Percentiles rank a stretch among this genome's conserved stretches.
Conservation (phyloP, 1,140 invertebrate species). For the Brachionus rubens region DNA sequence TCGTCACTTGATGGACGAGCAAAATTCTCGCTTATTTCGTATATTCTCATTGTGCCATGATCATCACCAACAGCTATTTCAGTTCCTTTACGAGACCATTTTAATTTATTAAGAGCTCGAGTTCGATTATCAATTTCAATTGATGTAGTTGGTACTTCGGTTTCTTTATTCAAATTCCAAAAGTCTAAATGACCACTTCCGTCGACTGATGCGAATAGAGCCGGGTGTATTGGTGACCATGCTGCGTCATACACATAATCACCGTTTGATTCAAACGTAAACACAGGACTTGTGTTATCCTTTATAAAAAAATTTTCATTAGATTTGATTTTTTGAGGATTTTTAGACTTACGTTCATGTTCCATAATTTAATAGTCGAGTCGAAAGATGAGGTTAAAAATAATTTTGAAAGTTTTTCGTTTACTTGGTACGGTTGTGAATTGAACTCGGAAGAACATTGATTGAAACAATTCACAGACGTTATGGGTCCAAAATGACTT, state of each 20-base stretch:
- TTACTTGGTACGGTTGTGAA: background rate
- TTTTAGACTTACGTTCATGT: slow-evolving; percentile 71
- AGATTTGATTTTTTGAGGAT: background rate
- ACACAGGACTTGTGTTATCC: slow-evolving; percentile 81
- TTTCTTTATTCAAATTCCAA: slow-evolving; percentile 95
- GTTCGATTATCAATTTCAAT: slow-evolving; percentile 69
- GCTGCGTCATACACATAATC: slow-evolving; percentile 95
- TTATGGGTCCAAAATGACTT: slow-evolving; percentile 20
- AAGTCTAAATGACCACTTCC: slow-evolving; percentile 84
- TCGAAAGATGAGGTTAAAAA: slow-evolving; percentile 91
- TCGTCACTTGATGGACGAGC: background rate
- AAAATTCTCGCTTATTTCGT: slow-evolving; percentile 78
- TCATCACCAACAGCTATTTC: slow-evolving; percentile 91
- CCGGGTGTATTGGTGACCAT: slow-evolving; percentile 96
- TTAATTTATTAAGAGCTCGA: slow-evolving; percentile 82
- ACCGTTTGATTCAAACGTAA: slow-evolving; percentile 94
- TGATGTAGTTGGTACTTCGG: slow-evolving; percentile 79
- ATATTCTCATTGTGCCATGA: slow-evolving; percentile 85
- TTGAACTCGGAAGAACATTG: background rate
- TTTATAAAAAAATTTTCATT: background rate
- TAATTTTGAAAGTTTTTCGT: background rate
- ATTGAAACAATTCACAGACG: slow-evolving; percentile 20
- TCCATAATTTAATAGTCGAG: slow-evolving; percentile 98
- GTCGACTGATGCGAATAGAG: slow-evolving; percentile 90
- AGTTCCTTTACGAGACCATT: slow-evolving; percentile 87